Percentiles rank a stretch among this genome's conserved stretches.
These are phyloP conservation scores for Drosophila glabriapex DNA, from an alignment of 2,888 invertebrate genomes.

Conservation along the genomic window DNA sequence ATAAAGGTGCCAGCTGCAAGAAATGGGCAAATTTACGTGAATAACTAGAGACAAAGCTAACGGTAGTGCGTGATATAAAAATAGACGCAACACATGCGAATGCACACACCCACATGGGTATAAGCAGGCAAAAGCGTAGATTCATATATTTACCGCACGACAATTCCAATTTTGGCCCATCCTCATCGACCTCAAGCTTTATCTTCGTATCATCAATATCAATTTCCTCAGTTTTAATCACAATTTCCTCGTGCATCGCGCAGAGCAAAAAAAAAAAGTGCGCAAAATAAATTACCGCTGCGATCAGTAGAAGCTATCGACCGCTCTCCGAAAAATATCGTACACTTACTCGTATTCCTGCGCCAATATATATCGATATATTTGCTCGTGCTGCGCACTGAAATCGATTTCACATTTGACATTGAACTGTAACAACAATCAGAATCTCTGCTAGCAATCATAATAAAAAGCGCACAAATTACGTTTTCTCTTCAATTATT, in stretches of 20 bases:
- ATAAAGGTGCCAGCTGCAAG: conserved; percentile 38
- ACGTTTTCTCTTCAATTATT: not conserved
- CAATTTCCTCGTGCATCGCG: conserved; percentile 45
- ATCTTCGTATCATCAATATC: conserved; percentile 60
- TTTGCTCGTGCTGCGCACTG: not conserved
- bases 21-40: not conserved
- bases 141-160: conserved; percentile 53
- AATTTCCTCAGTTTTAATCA: conserved; percentile 55
- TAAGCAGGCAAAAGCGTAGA: conserved; percentile 3
- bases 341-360: conserved; percentile 3
- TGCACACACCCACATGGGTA: not conserved
- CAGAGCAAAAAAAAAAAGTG: conserved; percentile 37
- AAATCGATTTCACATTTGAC: not conserved
- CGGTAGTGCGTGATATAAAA: conserved; percentile 69
- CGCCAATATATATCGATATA: conserved; percentile 39
- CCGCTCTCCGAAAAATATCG: conserved; percentile 35
- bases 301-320: conserved; percentile 52
- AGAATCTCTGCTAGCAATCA: conserved; percentile 11
- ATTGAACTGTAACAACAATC: conserved; percentile 33
- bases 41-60: conserved; percentile 45
- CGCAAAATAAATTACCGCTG: conserved; percentile 66
- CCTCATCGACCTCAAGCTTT: conserved; percentile 53
- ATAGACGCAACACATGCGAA: conserved; percentile 35
- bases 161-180: conserved; percentile 15
- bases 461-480: conserved; percentile 13